These are phyloP conservation scores for Heliconius himera DNA, from an alignment of 1,140 invertebrate species.

Conservation along the genomic window DNA sequence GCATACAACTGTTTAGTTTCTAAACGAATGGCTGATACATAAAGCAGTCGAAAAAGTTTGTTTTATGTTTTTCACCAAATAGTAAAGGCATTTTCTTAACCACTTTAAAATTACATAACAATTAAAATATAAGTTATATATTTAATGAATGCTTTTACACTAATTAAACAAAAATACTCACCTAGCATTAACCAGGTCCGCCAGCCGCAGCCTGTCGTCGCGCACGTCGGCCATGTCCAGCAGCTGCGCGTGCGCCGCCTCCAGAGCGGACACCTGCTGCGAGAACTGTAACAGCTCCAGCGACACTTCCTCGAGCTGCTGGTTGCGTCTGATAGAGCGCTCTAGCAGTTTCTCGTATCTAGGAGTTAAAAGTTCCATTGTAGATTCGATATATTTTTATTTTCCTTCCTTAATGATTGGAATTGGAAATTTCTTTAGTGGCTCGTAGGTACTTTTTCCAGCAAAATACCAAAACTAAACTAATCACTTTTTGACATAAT, in stretches of 20 bases:
- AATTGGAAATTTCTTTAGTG: not conserved
- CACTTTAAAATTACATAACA: too few relatives aligned
- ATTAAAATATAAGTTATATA: too few relatives aligned
- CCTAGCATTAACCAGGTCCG: conserved; percentile 67
- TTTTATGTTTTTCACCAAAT: too few relatives aligned
- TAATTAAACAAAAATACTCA: conserved; percentile 16
- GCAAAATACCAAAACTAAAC: too few relatives aligned
- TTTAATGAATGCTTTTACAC: too few relatives aligned
- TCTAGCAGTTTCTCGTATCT: conserved; percentile 93
- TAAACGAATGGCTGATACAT: too few relatives aligned
- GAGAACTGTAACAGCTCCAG: conserved; percentile 87
- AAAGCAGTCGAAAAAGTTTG: too few relatives aligned
- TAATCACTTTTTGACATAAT: too few relatives aligned
- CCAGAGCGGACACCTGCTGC: conserved; percentile 85
- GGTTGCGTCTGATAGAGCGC: conserved; percentile 88
- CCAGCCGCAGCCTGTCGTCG: conserved; percentile 86
- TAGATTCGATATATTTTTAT: not conserved
- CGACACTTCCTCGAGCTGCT: conserved; percentile 92
- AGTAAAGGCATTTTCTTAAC: too few relatives aligned
- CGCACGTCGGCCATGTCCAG: conserved; percentile 43
- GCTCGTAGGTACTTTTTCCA: too few relatives aligned
- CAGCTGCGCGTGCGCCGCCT: conserved; percentile 87
- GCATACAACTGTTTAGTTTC: too few relatives aligned
- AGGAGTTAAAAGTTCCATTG: not conserved
- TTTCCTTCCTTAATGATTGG: not conserved